phyloP scores from a whole-genome alignment of 2,888 invertebrate species.

The Nomada fabriciana region DNA sequence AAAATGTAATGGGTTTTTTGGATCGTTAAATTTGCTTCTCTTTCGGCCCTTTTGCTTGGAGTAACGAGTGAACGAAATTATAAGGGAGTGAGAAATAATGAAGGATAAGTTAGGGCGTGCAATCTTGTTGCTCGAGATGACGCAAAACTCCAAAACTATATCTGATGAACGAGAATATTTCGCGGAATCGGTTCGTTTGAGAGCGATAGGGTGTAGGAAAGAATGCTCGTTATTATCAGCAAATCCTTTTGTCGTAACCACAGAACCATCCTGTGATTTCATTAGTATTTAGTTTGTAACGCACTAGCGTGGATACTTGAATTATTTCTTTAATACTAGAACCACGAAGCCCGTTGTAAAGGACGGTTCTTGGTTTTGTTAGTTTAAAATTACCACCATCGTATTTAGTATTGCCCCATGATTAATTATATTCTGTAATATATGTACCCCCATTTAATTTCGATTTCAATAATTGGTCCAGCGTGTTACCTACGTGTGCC shows the following conservation, averaged over 20 bases:
- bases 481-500: no score
- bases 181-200: slow-evolving; percentile 23
- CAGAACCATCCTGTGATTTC: slow-evolving; percentile 57
- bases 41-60: background rate
- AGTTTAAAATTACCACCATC: no score
- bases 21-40: background rate
- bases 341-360: no score
- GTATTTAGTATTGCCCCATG: no score
- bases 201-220: slow-evolving; percentile 26
- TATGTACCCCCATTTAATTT: no score
- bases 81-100: slow-evolving; percentile 9
- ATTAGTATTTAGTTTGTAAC: slow-evolving; percentile 22
- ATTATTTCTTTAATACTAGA: no score
- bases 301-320: no score
- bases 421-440: no score
- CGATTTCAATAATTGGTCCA: no score
- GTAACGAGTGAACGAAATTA: background rate
- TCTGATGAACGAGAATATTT: slow-evolving; percentile 36
- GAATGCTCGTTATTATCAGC: slow-evolving; percentile 31
- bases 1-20: background rate
- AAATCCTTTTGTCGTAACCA: slow-evolving; percentile 59
- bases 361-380: no score
- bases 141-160: slow-evolving; percentile 20
- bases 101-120: background rate
- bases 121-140: slow-evolving; percentile 11